Conservation (phyloP, 2,113 vertebrate species). For the Dipodomys stephensi region DNA sequence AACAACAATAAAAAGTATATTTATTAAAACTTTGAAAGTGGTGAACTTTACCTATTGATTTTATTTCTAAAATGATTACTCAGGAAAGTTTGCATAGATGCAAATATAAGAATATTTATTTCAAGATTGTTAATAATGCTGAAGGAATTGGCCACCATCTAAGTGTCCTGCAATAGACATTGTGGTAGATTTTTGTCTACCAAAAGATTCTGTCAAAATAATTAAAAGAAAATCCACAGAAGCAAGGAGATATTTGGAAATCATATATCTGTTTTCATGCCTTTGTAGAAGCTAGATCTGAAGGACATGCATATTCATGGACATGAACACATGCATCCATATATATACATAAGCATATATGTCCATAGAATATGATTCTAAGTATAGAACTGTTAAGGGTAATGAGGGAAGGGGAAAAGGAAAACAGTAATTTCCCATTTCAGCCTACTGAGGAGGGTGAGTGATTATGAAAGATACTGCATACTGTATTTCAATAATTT, state of each 20-base stretch:
- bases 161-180: not conserved
- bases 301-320: too few species aligned
- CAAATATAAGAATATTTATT: not conserved
- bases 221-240: not conserved
- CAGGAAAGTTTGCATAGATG: not conserved
- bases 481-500: too few species aligned
- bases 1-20: not conserved
- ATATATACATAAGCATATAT: too few species aligned
- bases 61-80: not conserved
- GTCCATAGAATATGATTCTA: too few species aligned
- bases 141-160: not conserved
- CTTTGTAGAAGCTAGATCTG: too few species aligned
- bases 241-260: not conserved
- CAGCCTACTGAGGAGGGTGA: too few species aligned
- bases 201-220: not conserved
- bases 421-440: too few species aligned
- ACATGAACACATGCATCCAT: not conserved
- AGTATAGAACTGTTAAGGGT: too few species aligned
- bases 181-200: not conserved
- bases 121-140: not conserved
- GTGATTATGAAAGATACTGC: too few species aligned
- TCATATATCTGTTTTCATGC: not conserved
- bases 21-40: not conserved
- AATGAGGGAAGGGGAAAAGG: too few species aligned
- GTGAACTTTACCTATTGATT: not conserved